These are phyloP conservation scores for Oxycera nigricornis DNA, from an alignment of 2,888 invertebrate genomes.

Conservation along the genomic window DNA sequence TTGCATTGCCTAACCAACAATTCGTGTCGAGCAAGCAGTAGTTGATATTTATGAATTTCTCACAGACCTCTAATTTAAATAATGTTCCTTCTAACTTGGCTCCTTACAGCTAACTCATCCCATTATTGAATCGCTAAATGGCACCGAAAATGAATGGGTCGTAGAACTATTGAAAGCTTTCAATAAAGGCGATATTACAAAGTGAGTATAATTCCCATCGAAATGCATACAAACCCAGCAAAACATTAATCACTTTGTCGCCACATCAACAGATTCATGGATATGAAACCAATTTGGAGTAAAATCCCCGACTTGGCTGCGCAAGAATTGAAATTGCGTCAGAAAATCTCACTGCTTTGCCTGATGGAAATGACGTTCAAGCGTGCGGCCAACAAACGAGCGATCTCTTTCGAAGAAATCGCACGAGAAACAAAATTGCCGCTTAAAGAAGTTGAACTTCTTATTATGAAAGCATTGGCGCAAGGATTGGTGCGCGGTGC, in stretches of 20 bases:
- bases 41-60: too few species aligned
- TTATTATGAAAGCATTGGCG: conserved; percentile 97
- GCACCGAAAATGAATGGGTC: conserved; percentile 86
- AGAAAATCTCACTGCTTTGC: conserved; percentile 94
- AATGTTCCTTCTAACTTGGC: too few species aligned
- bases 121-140: conserved; percentile 83
- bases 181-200: conserved; percentile 81
- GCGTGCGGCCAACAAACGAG: conserved; percentile 84
- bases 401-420: conserved; percentile 90
- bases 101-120: conserved; percentile 86
- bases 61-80: too few species aligned
- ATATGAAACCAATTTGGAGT: conserved; percentile 76
- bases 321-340: conserved; percentile 80
- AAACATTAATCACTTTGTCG: not conserved
- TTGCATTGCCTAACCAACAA: not conserved
- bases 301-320: conserved; percentile 83
- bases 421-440: conserved; percentile 85
- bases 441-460: conserved; percentile 85
- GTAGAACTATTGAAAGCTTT: conserved; percentile 85
- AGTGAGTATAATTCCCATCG: conserved; percentile 59
- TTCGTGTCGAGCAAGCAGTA: too few species aligned
- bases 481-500: conserved; percentile 92
- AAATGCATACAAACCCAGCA: not conserved
- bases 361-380: conserved; percentile 98
- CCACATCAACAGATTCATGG: conserved; percentile 74